Evolutionary conservation across 2,888 invertebrate species (phyloP).

Genomic region (Gandaritis pyraliata): DNA sequence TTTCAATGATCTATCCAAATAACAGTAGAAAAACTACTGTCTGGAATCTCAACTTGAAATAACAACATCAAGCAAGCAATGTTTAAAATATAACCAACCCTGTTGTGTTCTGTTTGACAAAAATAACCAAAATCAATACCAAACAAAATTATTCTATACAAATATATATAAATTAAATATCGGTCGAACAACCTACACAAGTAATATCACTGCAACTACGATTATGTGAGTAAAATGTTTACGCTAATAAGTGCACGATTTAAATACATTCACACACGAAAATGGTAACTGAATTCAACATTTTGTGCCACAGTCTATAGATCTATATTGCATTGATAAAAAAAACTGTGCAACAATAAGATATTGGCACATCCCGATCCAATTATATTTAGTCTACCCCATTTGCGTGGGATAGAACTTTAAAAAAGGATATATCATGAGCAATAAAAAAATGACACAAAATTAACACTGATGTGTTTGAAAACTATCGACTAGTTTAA

Average conservation of each 20-base stretch:
- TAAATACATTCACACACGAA: conserved; percentile 53
- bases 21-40: no score
- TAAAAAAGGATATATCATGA: no score
- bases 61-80: conserved; percentile 27
- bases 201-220: conserved; percentile 67
- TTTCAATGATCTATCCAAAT: no score
- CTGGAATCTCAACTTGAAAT: background rate
- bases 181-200: conserved; percentile 47
- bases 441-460: no score
- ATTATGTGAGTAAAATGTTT: conserved; percentile 23
- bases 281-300: conserved; percentile 69
- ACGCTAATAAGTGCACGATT: conserved; percentile 48
- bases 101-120: conserved; percentile 46
- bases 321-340: conserved; percentile 31
- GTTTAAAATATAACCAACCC: conserved; percentile 48
- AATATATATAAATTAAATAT: conserved; percentile 25
- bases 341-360: conserved; percentile 14
- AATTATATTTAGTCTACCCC: background rate
- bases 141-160: conserved; percentile 27
- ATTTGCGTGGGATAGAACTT: no score
- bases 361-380: conserved; percentile 23
- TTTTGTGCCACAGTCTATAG: conserved; percentile 56
- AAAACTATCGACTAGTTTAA: no score
- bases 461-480: no score
- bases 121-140: conserved; percentile 34